Conservation (phyloP, 2,888 invertebrate genomes). For the Stenotaenia linearis region DNA sequence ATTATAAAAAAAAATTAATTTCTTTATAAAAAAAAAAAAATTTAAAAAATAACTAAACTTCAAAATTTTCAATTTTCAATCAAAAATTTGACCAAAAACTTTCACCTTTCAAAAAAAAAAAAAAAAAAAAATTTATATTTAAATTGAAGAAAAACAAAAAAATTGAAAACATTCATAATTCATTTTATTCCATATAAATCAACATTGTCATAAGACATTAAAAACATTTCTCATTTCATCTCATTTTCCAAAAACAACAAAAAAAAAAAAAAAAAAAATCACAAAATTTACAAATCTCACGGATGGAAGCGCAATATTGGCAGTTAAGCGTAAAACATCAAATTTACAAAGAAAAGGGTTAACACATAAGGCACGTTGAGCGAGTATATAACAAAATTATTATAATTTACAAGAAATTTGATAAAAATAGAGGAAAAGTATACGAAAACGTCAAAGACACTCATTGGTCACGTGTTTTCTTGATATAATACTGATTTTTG, state of each 20-base stretch:
- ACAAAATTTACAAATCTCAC: not conserved
- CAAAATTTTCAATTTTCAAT: too few species aligned
- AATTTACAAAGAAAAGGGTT: too few species aligned
- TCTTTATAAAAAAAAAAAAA: too few species aligned
- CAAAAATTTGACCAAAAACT: too few species aligned
- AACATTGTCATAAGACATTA: not conserved
- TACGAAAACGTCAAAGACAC: not conserved
- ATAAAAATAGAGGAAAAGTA: not conserved
- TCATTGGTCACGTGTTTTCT: not conserved
- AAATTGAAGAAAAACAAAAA: too few species aligned
- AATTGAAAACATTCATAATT: not conserved
- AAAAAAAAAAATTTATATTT: too few species aligned
- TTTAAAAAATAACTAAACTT: too few species aligned
- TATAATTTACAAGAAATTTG: not conserved
- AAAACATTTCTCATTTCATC: not conserved
- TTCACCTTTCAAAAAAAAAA: too few species aligned
- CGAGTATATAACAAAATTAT: too few species aligned
- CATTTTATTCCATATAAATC: not conserved
- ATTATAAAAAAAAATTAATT: too few species aligned
- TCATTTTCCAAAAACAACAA: not conserved
- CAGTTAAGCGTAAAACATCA: too few species aligned
- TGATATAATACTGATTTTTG: not conserved
- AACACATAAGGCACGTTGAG: slow-evolving; percentile 7
- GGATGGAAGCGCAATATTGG: not conserved
- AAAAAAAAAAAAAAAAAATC: too few species aligned